Evolutionary conservation across 2,888 invertebrate genomes (phyloP).

Genomic region (Drosophila colorata): DNA sequence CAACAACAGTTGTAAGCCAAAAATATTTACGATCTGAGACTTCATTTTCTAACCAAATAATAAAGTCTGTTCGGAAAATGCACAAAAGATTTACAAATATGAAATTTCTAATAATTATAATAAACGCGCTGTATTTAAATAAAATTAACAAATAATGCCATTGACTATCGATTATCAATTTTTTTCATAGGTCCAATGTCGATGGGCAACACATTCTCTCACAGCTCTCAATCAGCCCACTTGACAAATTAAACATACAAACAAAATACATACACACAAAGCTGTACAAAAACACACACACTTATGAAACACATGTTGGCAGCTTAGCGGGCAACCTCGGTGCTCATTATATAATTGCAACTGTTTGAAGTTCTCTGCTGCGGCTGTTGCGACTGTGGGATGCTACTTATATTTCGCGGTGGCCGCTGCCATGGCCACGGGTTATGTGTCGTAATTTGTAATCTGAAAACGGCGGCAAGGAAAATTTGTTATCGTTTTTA

Average conservation of each 20-base stretch:
- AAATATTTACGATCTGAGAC: too few relatives aligned
- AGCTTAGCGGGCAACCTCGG: constrained; percentile 45
- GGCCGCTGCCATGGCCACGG: constrained; percentile 55
- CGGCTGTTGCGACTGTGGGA: constrained; percentile 20
- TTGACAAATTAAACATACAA: constrained; percentile 22
- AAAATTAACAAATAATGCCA: too few relatives aligned
- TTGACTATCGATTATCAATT: too few relatives aligned
- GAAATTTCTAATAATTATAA: too few relatives aligned
- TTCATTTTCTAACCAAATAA: too few relatives aligned
- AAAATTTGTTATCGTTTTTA: constrained; percentile 75
- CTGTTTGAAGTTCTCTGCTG: constrained; percentile 69
- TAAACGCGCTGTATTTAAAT: too few relatives aligned
- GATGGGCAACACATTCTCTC: not conserved
- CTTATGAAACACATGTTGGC: constrained; percentile 33
- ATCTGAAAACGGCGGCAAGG: constrained; percentile 58
- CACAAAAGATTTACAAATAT: too few relatives aligned
- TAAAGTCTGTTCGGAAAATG: too few relatives aligned
- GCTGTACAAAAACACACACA: constrained; percentile 8
- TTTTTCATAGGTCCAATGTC: not conserved
- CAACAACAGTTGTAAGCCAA: constrained; percentile 1
- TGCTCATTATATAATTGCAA: constrained; percentile 73
- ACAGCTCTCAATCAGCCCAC: constrained; percentile 43
- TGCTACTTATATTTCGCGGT: constrained; percentile 21
- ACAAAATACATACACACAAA: constrained; percentile 15
- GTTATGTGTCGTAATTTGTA: constrained; percentile 74